Base-by-base conservation (phyloP, 2,888 invertebrate genomes). In the Archaeoteleia sp. region DNA sequence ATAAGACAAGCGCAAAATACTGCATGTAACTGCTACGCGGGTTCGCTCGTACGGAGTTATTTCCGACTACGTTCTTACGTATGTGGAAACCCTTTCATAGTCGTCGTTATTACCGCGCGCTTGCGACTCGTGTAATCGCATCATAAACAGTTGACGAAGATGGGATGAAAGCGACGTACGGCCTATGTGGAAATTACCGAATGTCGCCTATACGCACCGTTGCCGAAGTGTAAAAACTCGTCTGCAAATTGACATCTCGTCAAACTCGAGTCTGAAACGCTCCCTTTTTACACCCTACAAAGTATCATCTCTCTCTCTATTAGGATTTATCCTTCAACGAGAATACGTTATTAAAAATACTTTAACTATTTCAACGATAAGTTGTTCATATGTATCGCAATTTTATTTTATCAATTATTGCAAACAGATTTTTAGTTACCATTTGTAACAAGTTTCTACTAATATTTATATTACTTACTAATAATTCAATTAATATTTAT, bases 121-220 rank as follows among this genome's bases (percentile, higher is more conserved):
- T 13, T 58, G 57, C 46, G 49, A 63, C 27, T 40, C 60, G 32
- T 43, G 62, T 68, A 68, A 68, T 68, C 63, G 58, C 68, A 60
- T 63, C 58, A 63, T 42, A 49, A 55, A 54, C 49, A 10, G 54
- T 54, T 63, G 57, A 67, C 62, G 62, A 58, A 58, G 54, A 29
- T 30, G 30, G 25, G 20, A 51, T 48, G 58, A 51, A 67, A 54
- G 42, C 53, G 30, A 7, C 2, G 15, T 17, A 14, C 10, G 29
- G 9, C 43, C 40, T 7, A 42, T 13, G 25, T 25, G 10, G 40
- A 42, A 42, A 42, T 42, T 42, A 42, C 40, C 20, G 9, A 25
- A 42, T 42, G 25, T 25, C 7, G n/a, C n/a, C 10, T 6, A 10
- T 14, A 9, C 35, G 35, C 7, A n/a, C 13, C 34, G 51, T 53